Evolutionary conservation across 2,888 invertebrate species (phyloP).

Genomic region (Sminthurides aquaticus): DNA sequence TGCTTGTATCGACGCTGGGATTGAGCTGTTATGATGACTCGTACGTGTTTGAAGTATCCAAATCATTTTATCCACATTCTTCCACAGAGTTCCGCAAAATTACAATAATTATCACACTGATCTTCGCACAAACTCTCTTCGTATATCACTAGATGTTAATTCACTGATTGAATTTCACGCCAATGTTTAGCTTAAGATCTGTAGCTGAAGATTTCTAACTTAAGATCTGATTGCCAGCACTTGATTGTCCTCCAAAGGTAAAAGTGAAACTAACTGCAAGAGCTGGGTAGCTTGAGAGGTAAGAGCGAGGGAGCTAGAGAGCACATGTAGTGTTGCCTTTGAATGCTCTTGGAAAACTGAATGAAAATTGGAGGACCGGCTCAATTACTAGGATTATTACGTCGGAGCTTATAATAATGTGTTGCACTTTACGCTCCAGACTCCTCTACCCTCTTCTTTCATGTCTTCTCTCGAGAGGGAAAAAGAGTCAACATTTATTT

Average conservation of each 20-base stretch:
- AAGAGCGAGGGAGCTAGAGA: not conserved
- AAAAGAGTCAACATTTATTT: not conserved
- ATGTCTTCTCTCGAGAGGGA: not conserved
- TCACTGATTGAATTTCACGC: too few species aligned
- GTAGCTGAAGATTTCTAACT: too few species aligned
- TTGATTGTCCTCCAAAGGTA: constrained; percentile 4
- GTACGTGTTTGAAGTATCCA: constrained; percentile 23
- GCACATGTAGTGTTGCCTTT: not conserved
- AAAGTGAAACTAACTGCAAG: not conserved
- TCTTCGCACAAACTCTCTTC: too few species aligned
- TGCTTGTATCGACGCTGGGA: constrained; percentile 6
- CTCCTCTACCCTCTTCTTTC: constrained; percentile 1
- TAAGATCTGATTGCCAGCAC: too few species aligned
- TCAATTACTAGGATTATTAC: constrained; percentile 15
- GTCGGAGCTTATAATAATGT: constrained; percentile 6
- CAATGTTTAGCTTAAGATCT: too few species aligned
- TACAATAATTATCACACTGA: too few species aligned
- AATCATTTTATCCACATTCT: constrained; percentile 31
- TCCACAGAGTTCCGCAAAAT: not conserved
- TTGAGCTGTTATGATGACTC: constrained; percentile 15
- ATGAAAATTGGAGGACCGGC: constrained; percentile 26
- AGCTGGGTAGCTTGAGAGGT: not conserved
- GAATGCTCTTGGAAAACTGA: constrained; percentile 20
- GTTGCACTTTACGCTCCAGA: constrained; percentile 17
- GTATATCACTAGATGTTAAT: too few species aligned